Evolutionary conservation across 2,888 invertebrate genomes (phyloP), one percentile per base, ranked within the genome.

Genomic region (Catocala fraxini): DNA sequence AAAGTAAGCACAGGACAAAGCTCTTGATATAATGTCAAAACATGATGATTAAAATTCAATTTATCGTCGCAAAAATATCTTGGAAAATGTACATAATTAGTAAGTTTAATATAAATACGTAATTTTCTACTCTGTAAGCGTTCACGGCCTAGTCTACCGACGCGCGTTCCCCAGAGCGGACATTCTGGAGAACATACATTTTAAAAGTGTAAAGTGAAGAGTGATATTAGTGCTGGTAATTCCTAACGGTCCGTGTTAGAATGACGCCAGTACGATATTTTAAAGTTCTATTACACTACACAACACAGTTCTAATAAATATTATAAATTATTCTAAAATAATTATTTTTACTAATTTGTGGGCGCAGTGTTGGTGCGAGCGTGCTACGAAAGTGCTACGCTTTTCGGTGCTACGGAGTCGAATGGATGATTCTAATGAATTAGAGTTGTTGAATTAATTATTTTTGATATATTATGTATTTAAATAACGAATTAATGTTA

Each of bases 171-270:
- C 66, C 85, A 65, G 91, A 76, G 78, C 89, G 90, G 92, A 75
- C 87, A 78, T 82, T 83, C 88, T 86, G 83, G 82, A 85, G 82
- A 77, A 55, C 15, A 41, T 79, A 77, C 45, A 71, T 80, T 77
- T 79, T 78, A 78, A 72, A 74, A 81, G 87, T 89, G 88, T 75
- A 77, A 82, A 89, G 88, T 90, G 85, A 88, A 91, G 35, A 39
- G 91, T 92, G 92, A 73, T 61, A 61, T 59, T 55, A 71, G 82
- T 82, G 87, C 84, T 80, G 86, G 86, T 88, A 87, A 85, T 82
- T 83, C 80, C 81, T 76, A 77, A 90, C 90, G 90, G 91, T 92
- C 88, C 84, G 91, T 91, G 91, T 84, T 86, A 79, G 83, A 81
- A 91, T 91, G 89, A 87, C 86, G 84, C 81, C 87, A 87, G 92